Percentiles rank a stretch among this genome's conserved stretches.
These are phyloP conservation scores for Takifugu ocellatus DNA, from an alignment of 2,797 vertebrate genomes.

Conservation along the genomic window DNA sequence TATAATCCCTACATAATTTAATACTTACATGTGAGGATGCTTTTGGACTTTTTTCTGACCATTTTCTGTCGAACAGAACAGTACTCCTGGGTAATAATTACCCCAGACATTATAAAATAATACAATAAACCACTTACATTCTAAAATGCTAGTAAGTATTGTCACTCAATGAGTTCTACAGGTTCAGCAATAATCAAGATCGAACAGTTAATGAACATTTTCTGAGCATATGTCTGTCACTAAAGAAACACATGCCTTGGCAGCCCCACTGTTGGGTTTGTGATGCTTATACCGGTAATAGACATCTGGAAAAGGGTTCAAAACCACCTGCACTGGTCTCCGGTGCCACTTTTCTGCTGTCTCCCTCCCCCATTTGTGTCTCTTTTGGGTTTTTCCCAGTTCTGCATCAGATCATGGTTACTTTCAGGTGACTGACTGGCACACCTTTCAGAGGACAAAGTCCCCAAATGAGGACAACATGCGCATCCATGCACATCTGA, in stretches of 20 bases:
- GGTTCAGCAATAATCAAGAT: background rate
- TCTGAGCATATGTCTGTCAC: constrained; percentile 22
- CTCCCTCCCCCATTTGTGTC: constrained; percentile 32
- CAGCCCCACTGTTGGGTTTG: constrained; percentile 33
- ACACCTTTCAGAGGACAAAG: constrained; percentile 69
- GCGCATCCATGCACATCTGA: constrained; percentile 20
- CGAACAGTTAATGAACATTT: constrained; percentile 19
- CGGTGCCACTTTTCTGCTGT: constrained; percentile 34
- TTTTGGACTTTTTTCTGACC: too few species aligned
- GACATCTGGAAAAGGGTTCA: constrained; percentile 60
- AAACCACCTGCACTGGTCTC: constrained; percentile 28
- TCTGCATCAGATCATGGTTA: constrained; percentile 51
- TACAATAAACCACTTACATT: background rate
- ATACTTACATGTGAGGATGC: too few species aligned
- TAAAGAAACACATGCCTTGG: constrained; percentile 3
- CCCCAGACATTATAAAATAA: background rate
- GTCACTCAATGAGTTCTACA: background rate
- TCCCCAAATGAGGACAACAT: constrained; percentile 46
- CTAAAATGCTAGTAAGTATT: background rate
- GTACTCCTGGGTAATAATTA: background rate
- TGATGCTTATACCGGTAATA: constrained; percentile 49
- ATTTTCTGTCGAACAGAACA: too few species aligned
- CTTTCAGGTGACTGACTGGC: constrained; percentile 72
- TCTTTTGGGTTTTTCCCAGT: constrained; percentile 39
- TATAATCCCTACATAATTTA: too few species aligned